Conservation (phyloP, 2,888 invertebrate species). For the Drosophila limbata region DNA sequence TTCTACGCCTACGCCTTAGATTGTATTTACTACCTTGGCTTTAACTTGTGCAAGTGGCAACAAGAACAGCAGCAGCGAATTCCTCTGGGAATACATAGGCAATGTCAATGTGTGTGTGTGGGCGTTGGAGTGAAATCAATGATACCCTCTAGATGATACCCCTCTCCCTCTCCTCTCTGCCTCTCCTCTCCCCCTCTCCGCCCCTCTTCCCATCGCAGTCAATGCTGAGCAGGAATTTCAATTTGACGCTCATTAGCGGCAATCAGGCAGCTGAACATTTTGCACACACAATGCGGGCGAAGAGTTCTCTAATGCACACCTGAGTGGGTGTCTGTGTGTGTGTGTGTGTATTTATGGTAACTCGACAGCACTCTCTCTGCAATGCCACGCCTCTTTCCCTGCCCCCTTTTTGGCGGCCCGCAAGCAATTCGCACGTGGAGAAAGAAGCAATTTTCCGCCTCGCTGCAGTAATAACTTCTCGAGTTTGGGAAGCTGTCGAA, state of each 20-base stretch:
- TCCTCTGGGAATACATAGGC: background rate
- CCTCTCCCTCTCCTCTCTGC: background rate
- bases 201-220: background rate
- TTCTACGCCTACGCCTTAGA: constrained; percentile 26
- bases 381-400: background rate
- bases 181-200: background rate
- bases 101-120: constrained; percentile 12
- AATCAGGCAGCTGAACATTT: constrained; percentile 52
- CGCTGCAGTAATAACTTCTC: constrained; percentile 72
- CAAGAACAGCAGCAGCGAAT: background rate
- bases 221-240: constrained; percentile 64
- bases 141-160: constrained; percentile 14
- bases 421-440: constrained; percentile 59
- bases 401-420: constrained; percentile 3
- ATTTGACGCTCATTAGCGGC: constrained; percentile 75
- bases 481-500: constrained; percentile 42
- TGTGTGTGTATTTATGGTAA: background rate
- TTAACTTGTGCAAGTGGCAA: constrained; percentile 2
- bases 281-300: constrained; percentile 42
- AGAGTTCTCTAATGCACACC: constrained; percentile 34
- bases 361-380: constrained; percentile 12
- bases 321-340: background rate
- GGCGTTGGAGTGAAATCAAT: constrained; percentile 50
- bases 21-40: constrained; percentile 49
- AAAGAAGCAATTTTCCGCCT: constrained; percentile 78